A percentile compares a stretch with the other conserved stretches of the same genome.
Conservation (phyloP, 2,113 vertebrate species). For the Cavia porcellus region DNA sequence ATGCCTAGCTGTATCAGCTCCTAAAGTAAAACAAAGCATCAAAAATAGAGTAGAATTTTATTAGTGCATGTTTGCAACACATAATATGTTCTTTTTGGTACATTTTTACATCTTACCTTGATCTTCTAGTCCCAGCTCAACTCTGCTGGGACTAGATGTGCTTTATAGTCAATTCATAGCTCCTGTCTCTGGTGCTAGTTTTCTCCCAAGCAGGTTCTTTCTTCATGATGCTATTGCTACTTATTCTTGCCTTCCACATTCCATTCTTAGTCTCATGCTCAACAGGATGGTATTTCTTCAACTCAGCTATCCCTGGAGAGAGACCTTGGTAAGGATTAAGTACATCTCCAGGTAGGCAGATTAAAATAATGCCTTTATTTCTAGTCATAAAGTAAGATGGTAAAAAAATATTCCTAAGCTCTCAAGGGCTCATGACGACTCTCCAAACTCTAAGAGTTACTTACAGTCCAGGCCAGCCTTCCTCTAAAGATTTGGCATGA, state of each 20-base stretch:
- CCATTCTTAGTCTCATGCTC: background rate
- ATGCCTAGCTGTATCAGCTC: background rate
- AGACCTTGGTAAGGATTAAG: background rate
- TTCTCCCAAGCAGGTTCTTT: conserved; percentile 17
- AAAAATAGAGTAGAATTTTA: background rate
- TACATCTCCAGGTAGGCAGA: background rate
- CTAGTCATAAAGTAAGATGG: background rate
- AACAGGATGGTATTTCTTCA: background rate
- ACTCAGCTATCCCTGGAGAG: background rate
- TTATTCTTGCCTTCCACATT: background rate
- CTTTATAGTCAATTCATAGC: background rate
- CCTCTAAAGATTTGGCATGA: conserved; percentile 50
- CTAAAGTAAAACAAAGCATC: background rate
- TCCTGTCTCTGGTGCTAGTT: background rate
- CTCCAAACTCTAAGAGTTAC: conserved; percentile 62
- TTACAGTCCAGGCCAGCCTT: conserved; percentile 62
- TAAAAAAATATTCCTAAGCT: conserved; percentile 54
- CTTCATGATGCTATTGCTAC: background rate
- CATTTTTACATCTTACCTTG: accelerated
- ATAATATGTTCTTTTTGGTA: background rate
- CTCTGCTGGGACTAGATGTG: background rate
- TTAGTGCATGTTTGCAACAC: background rate
- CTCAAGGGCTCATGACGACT: conserved; percentile 13
- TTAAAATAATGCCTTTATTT: conserved; percentile 45
- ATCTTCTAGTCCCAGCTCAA: background rate